These are phyloP conservation scores for Periophthalmus modestus DNA, from an alignment of 2,113 vertebrate genomes.

Conservation along the genomic window DNA sequence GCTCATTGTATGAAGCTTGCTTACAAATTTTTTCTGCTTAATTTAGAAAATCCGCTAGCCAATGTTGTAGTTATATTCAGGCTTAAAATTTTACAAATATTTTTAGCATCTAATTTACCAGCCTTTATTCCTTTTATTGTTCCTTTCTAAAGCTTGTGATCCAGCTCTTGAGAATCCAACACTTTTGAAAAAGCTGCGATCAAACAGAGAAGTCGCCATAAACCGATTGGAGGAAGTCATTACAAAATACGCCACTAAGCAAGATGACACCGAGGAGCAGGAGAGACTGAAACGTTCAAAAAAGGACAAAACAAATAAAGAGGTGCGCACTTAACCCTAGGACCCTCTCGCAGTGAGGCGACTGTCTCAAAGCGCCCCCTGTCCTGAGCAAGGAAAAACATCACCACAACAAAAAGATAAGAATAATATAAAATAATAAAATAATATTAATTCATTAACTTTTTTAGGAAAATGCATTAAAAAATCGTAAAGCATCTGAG, in stretches of 20 bases:
- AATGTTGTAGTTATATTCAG: no score
- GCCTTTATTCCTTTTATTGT: neutral
- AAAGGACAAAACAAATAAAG: conserved; percentile 62
- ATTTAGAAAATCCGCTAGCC: no score
- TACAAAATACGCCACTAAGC: conserved; percentile 78
- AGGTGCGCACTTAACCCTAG: conserved; percentile 46
- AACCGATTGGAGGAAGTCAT: conserved; percentile 83
- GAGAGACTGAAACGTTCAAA: conserved; percentile 71
- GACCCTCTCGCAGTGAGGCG: no score
- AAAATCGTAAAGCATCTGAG: conserved; percentile 41
- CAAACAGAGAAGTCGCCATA: conserved; percentile 79
- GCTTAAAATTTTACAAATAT: no score
- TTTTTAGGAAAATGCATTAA: conserved; percentile 39
- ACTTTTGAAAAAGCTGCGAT: conserved; percentile 76
- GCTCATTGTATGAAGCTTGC: no score
- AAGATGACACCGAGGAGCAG: conserved; percentile 81
- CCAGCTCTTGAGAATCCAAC: conserved; percentile 77
- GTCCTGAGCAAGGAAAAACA: neutral
- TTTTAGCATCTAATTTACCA: neutral
- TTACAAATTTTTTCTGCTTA: no score
- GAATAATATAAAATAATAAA: no score
- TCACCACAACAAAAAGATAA: neutral
- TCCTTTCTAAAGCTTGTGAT: conserved; percentile 67
- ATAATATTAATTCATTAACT: neutral
- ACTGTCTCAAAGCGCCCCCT: no score